Evolutionary conservation across 2,797 vertebrate genomes (phyloP).

Genomic region (Coendou prehensilis): DNA sequence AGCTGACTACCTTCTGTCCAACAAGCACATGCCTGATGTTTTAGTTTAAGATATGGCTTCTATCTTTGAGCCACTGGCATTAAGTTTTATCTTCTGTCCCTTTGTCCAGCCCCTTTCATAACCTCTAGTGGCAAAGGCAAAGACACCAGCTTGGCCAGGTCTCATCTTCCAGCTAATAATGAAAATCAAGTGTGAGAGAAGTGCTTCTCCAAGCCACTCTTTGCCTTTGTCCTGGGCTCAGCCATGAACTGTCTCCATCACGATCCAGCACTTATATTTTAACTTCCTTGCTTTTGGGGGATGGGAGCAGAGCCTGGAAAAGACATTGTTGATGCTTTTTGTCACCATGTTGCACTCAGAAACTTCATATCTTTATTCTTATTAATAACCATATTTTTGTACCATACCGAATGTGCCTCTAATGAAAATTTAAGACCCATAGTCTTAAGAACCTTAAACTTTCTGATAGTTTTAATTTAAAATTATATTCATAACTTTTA

Average conservation of each 20-base stretch:
- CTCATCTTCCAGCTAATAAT: neutral
- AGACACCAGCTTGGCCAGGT: neutral
- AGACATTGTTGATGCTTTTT: neutral
- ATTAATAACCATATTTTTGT: neutral
- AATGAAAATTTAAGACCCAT: neutral
- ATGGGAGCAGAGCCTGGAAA: neutral
- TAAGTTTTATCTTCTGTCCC: neutral
- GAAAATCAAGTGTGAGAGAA: neutral
- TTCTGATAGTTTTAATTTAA: slow-evolving; percentile 39
- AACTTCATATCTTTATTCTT: neutral
- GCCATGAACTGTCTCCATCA: neutral
- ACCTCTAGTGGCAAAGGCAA: neutral
- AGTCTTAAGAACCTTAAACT: neutral
- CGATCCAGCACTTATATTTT: neutral
- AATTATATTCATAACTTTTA: slow-evolving; percentile 10
- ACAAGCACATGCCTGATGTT: neutral
- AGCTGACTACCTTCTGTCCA: neutral
- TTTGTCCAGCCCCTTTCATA: neutral
- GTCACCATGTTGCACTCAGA: neutral
- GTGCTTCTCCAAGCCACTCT: neutral
- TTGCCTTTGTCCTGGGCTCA: neutral
- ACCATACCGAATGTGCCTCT: neutral
- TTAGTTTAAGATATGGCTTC: neutral
- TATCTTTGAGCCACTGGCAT: neutral
- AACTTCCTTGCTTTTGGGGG: neutral